Base-by-base conservation (phyloP, 2,888 invertebrate genomes). In the Rhyacophila evoluta region DNA sequence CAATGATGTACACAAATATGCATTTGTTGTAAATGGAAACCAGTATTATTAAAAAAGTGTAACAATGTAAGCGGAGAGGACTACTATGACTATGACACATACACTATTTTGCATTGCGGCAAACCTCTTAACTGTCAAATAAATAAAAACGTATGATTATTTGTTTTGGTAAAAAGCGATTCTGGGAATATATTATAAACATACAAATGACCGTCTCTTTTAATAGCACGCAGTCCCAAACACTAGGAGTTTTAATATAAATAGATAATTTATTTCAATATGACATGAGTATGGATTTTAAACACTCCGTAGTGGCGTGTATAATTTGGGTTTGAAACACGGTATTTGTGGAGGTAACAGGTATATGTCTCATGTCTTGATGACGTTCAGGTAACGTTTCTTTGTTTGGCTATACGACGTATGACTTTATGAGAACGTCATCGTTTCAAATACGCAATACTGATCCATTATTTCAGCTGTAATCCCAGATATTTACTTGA, bases 331-430 rank as follows among this genome's bases (percentile, higher is more conserved):
- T 55, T 19, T 0, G 19, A 55, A 25, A 25, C 55, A 55, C 55
- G 55, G 29, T 6, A 2, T 33, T 6, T 33, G 29, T 6, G 29
- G 29, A 33, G 29, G 29, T 4, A 33, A 33, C 29, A 33, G 29
- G 55, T 55, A 15, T n/a, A n/a, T n/a, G n/a, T 41, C 41, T 15
- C 41, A 19, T 55, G 55, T 55, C 19, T 55, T 55, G 55, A 55
- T 55, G 55, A 55, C 55, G 19, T 25, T 55, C 55, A 55, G 55
- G 55, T 55, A 19, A 55, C 19, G 19, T 55, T 55, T 19, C 55
- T 55, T 55, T 55, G 55, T 55, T 19, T 25, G 55, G n/a, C n/a
- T n/a, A n/a, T n/a, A n/a, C n/a, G n/a, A n/a, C n/a, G n/a, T n/a
- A 25, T 55, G 55, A 55, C 55, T 12, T 4, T 6, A 19, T 41